Base-by-base conservation (phyloP, 2,888 invertebrate species). In the Entomobrya multifasciata region DNA sequence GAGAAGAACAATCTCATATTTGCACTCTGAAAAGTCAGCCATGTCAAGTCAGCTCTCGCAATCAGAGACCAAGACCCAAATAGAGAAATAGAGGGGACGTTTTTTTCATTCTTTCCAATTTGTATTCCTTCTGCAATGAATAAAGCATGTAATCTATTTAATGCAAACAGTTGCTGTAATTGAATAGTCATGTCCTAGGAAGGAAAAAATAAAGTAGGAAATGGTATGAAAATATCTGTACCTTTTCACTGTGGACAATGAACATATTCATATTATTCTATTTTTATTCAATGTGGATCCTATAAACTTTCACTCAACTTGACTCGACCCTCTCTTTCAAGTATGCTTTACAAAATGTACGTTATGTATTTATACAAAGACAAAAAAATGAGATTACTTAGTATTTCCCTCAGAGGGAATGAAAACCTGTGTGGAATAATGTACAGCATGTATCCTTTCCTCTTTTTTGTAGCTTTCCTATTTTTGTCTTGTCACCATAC, bases 161-260 rank as follows among this genome's bases (percentile, higher is more conserved):
- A 82, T 60, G 72, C 72, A 82, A 72, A 60, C 72, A 72, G 72
- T 74, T 49, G 74, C 17, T 30, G 47, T 82, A 82, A 82, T 82
- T 82, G 81, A 82, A 82, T 82, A 82, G 72, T 82, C 81, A 30
- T 72, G 81, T 82, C 25, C 70, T 41, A 74, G 52, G 55, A 65
- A 70, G 41, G 55, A 81, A 70, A 17, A 55, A 55, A 81, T 70
- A 70, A 67, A 81, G 27, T 41, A 20, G 78, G 49, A 78, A 62
- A 25, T 78, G 78, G 78, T 62, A 47, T 44, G 47, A 30, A 77
- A 22, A 78, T 62, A 27, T 62, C 15, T 3, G n/a, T 30, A 62
- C 30, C 30, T 62, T 30, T 30, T n/a, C n/a, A n/a, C n/a, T n/a
- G 11, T 8, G 10, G 1, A n/a, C 62, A 62, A 62, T 62, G 62